Base-by-base conservation (phyloP, 2,113 vertebrate species). In the Phylloscopus whistleri region DNA sequence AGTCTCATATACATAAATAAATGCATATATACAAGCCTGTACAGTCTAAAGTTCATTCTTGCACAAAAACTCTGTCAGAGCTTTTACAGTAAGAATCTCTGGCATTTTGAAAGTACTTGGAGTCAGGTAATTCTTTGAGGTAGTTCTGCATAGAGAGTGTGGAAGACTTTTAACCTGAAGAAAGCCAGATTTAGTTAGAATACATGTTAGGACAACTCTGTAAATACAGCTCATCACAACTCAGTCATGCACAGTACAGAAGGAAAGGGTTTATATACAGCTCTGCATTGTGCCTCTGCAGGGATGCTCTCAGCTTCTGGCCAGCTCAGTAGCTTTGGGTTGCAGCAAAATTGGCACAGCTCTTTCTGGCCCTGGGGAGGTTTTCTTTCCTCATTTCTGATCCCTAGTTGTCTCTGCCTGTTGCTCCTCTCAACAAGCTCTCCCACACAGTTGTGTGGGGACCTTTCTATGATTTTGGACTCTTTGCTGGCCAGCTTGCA, bases 261-360 rank as follows among this genome's bases (percentile, higher is more conserved):
- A 56, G 27, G 63, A 69, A 46, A 67, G 12, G 6, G 10, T 74
- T 95, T 89, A 79, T 82, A 24, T 31, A 23, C 56, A 78, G 23
- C 52, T 64, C 55, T 77, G 19, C 15, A 5, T 52, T 59, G 74
- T 37, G 58, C 13, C 92, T 89, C 92, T 64, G 78, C 74, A 91
- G 91, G 87, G 84, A 49, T 85, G 62, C 66, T 91, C 74, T 93
- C 66, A 93, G 58, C 49, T 94, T 79, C 84, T 68, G 83, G 90
- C 74, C 95, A 96, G 74, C 74, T 93, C 87, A 72, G 90, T 94
- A 95, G 90, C 52, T 89, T 75, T 27, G 15, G 76, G 85, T 16
- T 87, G 31, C 67, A 91, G 62, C 19, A 94, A 52, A 93, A 56
- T 91, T 95, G 95, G 87, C 74, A 76, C 35, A 79, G 74, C 5